Conservation (phyloP, 2,888 invertebrate genomes). For the Diplazon laetatorius region DNA sequence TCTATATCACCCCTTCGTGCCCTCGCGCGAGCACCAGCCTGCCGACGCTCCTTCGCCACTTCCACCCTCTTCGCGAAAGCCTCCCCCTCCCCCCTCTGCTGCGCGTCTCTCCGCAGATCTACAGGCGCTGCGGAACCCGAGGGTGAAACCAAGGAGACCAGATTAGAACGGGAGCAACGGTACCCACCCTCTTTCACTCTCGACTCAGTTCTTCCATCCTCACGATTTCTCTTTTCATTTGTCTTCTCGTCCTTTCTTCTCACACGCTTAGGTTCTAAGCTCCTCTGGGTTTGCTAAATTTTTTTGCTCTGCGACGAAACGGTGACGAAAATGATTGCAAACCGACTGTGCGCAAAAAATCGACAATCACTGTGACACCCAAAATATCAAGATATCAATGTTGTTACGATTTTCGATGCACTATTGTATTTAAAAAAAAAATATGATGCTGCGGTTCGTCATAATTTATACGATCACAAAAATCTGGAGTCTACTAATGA, state of each 20-base stretch:
- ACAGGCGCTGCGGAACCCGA: slow-evolving; percentile 69
- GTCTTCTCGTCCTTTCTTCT: neutral
- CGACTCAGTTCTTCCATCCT: slow-evolving; percentile 36
- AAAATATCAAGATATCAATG: too few relatives aligned
- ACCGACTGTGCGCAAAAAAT: too few relatives aligned
- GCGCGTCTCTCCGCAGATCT: slow-evolving; percentile 44
- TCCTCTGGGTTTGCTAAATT: neutral
- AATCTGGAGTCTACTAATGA: neutral
- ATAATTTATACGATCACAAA: slow-evolving; percentile 64
- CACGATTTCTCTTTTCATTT: slow-evolving; percentile 3
- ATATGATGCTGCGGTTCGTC: slow-evolving; percentile 39
- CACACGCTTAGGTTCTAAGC: neutral
- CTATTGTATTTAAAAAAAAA: too few relatives aligned
- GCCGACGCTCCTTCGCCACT: slow-evolving; percentile 48
- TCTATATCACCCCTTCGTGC: slow-evolving; percentile 35
- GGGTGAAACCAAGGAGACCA: slow-evolving; percentile 82
- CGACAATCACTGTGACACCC: too few relatives aligned
- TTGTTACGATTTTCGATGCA: too few relatives aligned
- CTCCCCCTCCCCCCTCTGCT: too few relatives aligned
- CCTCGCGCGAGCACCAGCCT: slow-evolving; percentile 39
- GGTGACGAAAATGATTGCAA: slow-evolving; percentile 1
- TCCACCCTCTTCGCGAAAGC: slow-evolving; percentile 50
- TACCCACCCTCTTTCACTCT: slow-evolving; percentile 69
- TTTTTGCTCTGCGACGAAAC: neutral
- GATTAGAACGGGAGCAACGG: slow-evolving; percentile 79